Evolutionary conservation across 2,888 invertebrate species (phyloP).

Genomic region (Lycocerus yunnanus): DNA sequence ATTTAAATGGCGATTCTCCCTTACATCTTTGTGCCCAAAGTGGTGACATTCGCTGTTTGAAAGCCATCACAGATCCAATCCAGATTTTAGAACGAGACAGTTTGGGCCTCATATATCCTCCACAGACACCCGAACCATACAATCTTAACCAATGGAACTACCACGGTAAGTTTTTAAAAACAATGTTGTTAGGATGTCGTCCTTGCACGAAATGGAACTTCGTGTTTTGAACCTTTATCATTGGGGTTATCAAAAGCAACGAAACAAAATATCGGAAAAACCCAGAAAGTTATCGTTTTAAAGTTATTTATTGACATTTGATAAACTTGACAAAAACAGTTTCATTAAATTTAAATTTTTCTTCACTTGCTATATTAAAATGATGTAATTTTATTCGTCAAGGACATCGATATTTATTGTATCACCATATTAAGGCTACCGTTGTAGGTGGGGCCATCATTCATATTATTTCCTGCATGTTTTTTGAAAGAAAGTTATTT

Average conservation of each 20-base stretch:
- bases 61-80: conserved; percentile 73
- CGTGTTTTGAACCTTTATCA: background rate
- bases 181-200: background rate
- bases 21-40: conserved; percentile 80
- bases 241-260: background rate
- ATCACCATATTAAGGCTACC: background rate
- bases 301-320: background rate
- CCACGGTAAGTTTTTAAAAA: conserved; percentile 68
- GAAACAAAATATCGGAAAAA: background rate
- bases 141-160: conserved; percentile 83
- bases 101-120: conserved; percentile 47
- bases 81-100: conserved; percentile 56
- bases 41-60: conserved; percentile 72
- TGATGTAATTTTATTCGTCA: background rate
- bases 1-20: conserved; percentile 82
- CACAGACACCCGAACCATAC: conserved; percentile 53
- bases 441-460: background rate
- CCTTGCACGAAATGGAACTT: conserved; percentile 6
- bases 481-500: background rate
- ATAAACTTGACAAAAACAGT: background rate
- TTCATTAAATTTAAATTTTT: background rate
- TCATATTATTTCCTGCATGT: background rate
- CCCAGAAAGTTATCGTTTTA: too few species aligned
- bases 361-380: background rate
- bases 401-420: background rate